Evolutionary conservation across 2,113 vertebrate genomes (phyloP).

Genomic region (Epinephelus moara): DNA sequence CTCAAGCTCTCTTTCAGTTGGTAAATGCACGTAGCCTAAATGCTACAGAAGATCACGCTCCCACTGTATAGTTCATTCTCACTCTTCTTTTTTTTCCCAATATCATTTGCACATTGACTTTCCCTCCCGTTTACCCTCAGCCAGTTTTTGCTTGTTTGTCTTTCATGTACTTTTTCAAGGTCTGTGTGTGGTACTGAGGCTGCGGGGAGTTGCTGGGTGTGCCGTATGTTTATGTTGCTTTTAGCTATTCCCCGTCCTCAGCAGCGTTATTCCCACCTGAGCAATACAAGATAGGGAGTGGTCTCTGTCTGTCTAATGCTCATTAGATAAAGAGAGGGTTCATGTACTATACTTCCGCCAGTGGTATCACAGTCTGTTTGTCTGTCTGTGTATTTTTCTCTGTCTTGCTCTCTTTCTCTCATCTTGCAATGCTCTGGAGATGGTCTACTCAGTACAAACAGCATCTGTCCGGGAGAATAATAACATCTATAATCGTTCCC

Average conservation of each 20-base stretch:
- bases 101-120: conserved; percentile 31
- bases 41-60: conserved; percentile 59
- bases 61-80: conserved; percentile 28
- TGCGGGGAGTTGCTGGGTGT: conserved; percentile 20
- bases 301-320: conserved; percentile 41
- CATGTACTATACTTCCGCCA: conserved; percentile 26
- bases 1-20: conserved; percentile 32
- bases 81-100: not conserved
- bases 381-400: conserved; percentile 35
- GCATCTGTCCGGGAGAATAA: conserved; percentile 73
- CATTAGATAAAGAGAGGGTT: conserved; percentile 56
- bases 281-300: conserved; percentile 30
- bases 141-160: conserved; percentile 3
- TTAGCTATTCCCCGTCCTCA: conserved; percentile 47
- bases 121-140: conserved; percentile 25
- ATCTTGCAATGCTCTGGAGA: conserved; percentile 69
- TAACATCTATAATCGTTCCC: conserved; percentile 67
- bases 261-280: conserved; percentile 40
- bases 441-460: conserved; percentile 60
- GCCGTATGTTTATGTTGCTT: conserved; percentile 49
- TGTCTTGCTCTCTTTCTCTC: conserved; percentile 37
- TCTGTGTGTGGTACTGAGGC: conserved; percentile 47
- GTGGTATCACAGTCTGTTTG: conserved; percentile 16
- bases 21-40: conserved; percentile 52
- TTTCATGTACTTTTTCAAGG: conserved; percentile 46